Percentiles rank a stretch among this genome's conserved stretches.
phyloP scores from a whole-genome alignment of 2,888 invertebrate genomes.

The Ptychoptera albimana region DNA sequence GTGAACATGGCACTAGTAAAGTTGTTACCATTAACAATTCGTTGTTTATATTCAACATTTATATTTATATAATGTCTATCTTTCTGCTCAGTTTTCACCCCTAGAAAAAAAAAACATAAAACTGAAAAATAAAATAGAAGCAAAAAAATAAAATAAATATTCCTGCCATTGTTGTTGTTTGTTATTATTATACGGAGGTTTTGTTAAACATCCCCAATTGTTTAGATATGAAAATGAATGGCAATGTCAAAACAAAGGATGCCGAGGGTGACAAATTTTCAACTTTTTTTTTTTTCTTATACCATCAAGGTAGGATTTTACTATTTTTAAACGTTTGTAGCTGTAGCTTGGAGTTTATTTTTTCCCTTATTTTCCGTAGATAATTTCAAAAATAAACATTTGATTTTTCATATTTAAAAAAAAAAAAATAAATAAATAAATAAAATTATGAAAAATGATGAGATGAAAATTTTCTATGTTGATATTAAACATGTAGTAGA shows the following conservation, averaged over 20 bases:
- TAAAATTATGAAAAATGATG: not conserved
- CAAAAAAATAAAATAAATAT: not conserved
- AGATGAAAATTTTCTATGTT: not conserved
- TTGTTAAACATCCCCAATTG: constrained; percentile 3
- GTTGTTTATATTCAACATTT: too few relatives aligned
- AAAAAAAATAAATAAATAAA: too few relatives aligned
- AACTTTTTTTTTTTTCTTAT: not conserved
- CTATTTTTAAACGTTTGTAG: not conserved
- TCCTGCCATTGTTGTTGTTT: not conserved
- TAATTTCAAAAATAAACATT: too few relatives aligned
- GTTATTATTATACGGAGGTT: not conserved
- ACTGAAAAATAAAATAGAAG: not conserved
- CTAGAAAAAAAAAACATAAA: not conserved
- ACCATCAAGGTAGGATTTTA: not conserved
- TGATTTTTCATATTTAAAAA: too few relatives aligned
- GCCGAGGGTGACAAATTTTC: not conserved
- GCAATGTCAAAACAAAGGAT: constrained; percentile 2
- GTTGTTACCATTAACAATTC: too few relatives aligned
- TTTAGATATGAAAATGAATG: constrained; percentile 1
- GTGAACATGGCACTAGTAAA: too few relatives aligned
- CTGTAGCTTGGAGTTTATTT: too few relatives aligned
- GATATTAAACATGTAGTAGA: not conserved
- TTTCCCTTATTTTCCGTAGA: too few relatives aligned
- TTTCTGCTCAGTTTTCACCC: not conserved
- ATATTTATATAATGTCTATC: too few relatives aligned